These are phyloP conservation scores for Lithosia quadra DNA, from an alignment of 2,888 invertebrate genomes.

Conservation along the genomic window DNA sequence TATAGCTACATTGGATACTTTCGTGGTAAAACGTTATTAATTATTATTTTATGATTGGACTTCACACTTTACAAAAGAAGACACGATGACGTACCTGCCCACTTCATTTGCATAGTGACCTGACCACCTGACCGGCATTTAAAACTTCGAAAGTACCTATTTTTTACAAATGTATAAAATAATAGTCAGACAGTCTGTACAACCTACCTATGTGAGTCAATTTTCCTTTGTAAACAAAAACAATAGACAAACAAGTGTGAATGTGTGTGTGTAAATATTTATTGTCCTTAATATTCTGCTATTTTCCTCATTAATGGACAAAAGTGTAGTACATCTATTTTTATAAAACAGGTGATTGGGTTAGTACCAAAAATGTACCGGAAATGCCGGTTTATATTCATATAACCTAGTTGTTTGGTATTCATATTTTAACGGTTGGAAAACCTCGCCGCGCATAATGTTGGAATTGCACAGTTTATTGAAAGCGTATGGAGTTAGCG, in stretches of 20 bases:
- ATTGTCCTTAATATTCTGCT: not conserved
- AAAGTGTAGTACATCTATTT: not conserved
- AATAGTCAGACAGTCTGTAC: too few relatives aligned
- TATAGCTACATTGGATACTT: too few relatives aligned
- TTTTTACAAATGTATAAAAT: slow-evolving; percentile 5
- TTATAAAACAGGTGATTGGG: not conserved
- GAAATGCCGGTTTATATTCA: slow-evolving; percentile 1
- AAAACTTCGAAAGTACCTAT: slow-evolving; percentile 13
- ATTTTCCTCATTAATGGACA: not conserved
- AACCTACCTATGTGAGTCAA: not conserved
- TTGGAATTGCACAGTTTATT: not conserved
- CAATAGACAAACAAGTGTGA: not conserved
- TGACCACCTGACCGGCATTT: slow-evolving; percentile 35
- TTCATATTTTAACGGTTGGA: not conserved
- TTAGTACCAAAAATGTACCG: not conserved
- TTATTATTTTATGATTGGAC: slow-evolving; percentile 12
- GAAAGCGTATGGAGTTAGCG: not conserved
- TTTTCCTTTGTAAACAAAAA: not conserved
- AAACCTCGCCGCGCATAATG: too few relatives aligned
- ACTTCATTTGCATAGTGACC: slow-evolving; percentile 39
- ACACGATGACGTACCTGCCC: slow-evolving; percentile 29
- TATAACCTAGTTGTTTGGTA: not conserved
- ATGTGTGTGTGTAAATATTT: not conserved
- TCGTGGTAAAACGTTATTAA: too few relatives aligned
- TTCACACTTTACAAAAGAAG: slow-evolving; percentile 48